Conservation (phyloP, 2,888 invertebrate species). For the Ichneumoninae sp. region DNA sequence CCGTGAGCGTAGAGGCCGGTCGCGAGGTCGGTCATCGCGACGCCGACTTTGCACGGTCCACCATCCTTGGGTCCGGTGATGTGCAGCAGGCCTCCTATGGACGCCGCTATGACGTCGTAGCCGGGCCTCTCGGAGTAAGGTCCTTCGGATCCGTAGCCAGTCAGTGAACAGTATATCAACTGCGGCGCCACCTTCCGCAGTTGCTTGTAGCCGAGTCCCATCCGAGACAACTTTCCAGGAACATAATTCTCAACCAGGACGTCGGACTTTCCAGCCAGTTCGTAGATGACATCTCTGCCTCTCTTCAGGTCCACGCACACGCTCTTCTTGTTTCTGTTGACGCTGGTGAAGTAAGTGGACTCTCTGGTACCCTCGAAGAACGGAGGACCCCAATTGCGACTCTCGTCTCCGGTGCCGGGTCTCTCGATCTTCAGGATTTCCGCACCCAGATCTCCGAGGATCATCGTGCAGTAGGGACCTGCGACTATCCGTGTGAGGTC, state of each 20-base stretch:
- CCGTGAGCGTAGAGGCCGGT: slow-evolving; percentile 98
- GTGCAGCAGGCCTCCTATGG: slow-evolving; percentile 94
- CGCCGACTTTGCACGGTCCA: slow-evolving; percentile 95
- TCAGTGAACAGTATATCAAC: slow-evolving; percentile 96
- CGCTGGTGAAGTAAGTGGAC: slow-evolving; percentile 93
- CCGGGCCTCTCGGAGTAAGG: slow-evolving; percentile 95
- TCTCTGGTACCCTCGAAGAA: slow-evolving; percentile 88
- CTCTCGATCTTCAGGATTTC: slow-evolving; percentile 96
- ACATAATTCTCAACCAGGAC: slow-evolving; percentile 97
- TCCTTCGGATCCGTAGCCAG: slow-evolving; percentile 95
- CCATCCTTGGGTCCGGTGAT: slow-evolving; percentile 94
- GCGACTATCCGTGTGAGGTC: slow-evolving; percentile 95
- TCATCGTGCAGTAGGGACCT: slow-evolving; percentile 97
- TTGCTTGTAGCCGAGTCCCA: slow-evolving; percentile 92
- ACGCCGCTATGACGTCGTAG: slow-evolving; percentile 98
- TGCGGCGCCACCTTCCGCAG: slow-evolving; percentile 89
- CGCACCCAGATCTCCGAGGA: slow-evolving; percentile 96
- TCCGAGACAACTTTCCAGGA: slow-evolving; percentile 92
- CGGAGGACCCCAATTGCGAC: slow-evolving; percentile 97
- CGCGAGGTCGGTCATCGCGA: slow-evolving; percentile 96
- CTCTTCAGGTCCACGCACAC: slow-evolving; percentile 94
- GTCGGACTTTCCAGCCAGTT: slow-evolving; percentile 92
- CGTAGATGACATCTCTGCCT: slow-evolving; percentile 88
- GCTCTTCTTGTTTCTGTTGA: slow-evolving; percentile 98
- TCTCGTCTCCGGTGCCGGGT: slow-evolving; percentile 93